Base-by-base conservation (phyloP, 2,888 invertebrate species). In the Sarcophaga rosellei region DNA sequence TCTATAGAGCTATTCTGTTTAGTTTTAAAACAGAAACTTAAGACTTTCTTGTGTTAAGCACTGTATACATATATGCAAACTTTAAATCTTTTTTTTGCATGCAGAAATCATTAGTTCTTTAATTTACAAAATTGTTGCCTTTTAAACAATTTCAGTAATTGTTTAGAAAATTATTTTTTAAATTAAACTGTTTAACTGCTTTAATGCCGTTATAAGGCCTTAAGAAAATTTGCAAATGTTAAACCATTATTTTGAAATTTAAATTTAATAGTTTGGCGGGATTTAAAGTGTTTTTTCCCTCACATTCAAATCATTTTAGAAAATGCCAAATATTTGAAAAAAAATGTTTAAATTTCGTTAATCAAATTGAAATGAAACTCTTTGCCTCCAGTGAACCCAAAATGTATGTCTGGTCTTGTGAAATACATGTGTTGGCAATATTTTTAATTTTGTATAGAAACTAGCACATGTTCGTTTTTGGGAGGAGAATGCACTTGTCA, bases 401-500 rank as follows among this genome's bases (percentile, higher is more conserved):
- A 82, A 70, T 74, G 11, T 47, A 20, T 65, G 25, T 45, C 65
- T 66, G 57, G n/a, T 57, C n/a, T n/a, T 15, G n/a, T 17, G 15
- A 17, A 70, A 53, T 84, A 80, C 70, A 72, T 70, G 72, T 76
- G 80, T 76, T 80, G 72, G 63, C 74, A 66, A 70, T 79, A 59
- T 70, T 70, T 45, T 75, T 75, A 35, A 59, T 65, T 44, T 35
- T 17, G 0, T 17, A 57, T 35, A 59, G 17, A 59, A 15, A 57
- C 73, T 59, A 78, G 59, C 85, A 85, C 63, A 62, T 81, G 84
- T 73, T 69, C 75, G 53, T 69, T 47, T 69, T 61, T 69, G 75
- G 63, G 69, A 81, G 23, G 62, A 62, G 62, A 81, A 44, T 84
- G 84, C 84, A 85, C 76, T 85, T 81, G 84, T 85, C 84, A 85